A percentile compares a stretch with the other conserved stretches of the same genome.
Evolutionary conservation across 1,140 invertebrate species (phyloP).

Genomic region (Euschistus heros): DNA sequence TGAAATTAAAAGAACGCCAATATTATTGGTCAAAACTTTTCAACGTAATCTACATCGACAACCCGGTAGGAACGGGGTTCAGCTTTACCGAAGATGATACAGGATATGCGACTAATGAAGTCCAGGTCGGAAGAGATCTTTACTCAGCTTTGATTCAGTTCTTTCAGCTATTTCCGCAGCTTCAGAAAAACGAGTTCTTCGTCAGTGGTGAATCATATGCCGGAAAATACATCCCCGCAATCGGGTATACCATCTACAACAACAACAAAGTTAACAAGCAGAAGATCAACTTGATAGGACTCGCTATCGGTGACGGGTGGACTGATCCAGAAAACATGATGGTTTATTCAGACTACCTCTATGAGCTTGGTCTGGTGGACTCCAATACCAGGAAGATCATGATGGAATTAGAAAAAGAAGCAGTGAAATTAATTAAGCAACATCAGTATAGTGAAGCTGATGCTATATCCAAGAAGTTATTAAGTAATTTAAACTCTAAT

Average conservation of each 20-base stretch:
- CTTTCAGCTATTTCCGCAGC: conserved; percentile 47
- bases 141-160: conserved; percentile 57
- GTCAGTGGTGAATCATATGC: no score
- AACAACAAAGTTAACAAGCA: conserved; percentile 46
- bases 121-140: conserved; percentile 55
- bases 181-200: conserved; percentile 28
- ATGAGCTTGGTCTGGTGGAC: conserved; percentile 51
- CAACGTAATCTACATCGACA: no score
- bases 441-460: conserved; percentile 21
- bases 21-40: no score
- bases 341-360: conserved; percentile 75
- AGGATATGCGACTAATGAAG: no score
- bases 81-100: no score
- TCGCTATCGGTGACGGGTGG: no score
- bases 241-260: conserved; percentile 40
- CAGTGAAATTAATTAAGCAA: background rate
- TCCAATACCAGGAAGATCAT: conserved; percentile 25
- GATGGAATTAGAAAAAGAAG: conserved; percentile 21
- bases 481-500: conserved; percentile 24
- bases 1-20: no score
- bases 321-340: no score
- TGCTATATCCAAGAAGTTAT: conserved; percentile 19
- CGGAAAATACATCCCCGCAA: conserved; percentile 46
- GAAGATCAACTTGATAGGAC: conserved; percentile 52
- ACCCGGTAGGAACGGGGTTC: no score